Evolutionary conservation across 2,888 invertebrate genomes (phyloP).

Genomic region (Drosophila nigricruria): DNA sequence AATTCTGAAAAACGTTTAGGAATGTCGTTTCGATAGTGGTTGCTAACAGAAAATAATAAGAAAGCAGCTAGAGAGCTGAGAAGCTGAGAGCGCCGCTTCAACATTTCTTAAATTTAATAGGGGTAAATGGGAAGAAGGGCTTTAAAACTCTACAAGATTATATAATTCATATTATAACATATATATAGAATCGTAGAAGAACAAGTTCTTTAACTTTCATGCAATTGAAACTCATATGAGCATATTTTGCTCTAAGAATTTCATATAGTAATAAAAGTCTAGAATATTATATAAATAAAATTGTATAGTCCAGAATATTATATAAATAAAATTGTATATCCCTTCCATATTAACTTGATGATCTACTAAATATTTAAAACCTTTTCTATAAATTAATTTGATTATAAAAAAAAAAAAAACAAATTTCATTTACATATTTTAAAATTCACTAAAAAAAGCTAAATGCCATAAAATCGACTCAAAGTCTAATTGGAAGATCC

Average conservation of each 20-base stretch:
- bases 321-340: not conserved
- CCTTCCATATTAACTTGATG: too few relatives aligned
- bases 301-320: not conserved
- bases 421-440: not conserved
- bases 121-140: not conserved
- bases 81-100: not conserved
- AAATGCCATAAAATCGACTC: conserved; percentile 22
- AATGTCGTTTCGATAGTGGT: conserved; percentile 33
- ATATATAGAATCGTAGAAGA: too few relatives aligned
- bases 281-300: not conserved
- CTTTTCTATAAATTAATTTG: not conserved
- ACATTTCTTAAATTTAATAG: not conserved
- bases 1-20: conserved; percentile 42
- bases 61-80: conserved; percentile 1
- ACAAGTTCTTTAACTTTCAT: not conserved
- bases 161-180: too few relatives aligned
- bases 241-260: not conserved
- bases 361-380: not conserved
- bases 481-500: conserved; percentile 20
- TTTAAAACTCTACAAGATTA: not conserved
- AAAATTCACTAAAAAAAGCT: conserved; percentile 24
- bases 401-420: not conserved
- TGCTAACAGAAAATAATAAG: conserved; percentile 1
- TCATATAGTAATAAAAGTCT: not conserved
- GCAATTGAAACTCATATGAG: not conserved